These are phyloP conservation scores for Oncopodura yosiiana DNA, from an alignment of 1,140 invertebrate species.

Conservation along the genomic window DNA sequence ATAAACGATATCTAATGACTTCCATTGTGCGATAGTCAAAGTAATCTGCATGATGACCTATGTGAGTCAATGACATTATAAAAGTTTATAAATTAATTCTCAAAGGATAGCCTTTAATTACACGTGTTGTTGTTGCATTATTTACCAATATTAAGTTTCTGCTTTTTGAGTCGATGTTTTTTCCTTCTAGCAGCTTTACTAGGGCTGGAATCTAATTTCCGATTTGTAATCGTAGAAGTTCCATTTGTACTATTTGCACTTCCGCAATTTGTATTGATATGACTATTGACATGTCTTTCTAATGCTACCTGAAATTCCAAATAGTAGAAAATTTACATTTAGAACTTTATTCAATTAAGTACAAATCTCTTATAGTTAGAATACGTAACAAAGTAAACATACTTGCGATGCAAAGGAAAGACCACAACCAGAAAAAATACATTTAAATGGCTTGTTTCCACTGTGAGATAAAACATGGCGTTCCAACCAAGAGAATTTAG, in stretches of 20 bases:
- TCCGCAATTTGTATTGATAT: constrained; percentile 56
- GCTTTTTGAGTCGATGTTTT: constrained; percentile 59
- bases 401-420: constrained; percentile 85
- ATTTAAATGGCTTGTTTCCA: constrained; percentile 87
- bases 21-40: constrained; percentile 34
- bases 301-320: constrained; percentile 57
- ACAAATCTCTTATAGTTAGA: neutral
- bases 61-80: too few relatives aligned
- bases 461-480: constrained; percentile 82
- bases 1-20: constrained; percentile 32
- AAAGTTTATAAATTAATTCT: too few relatives aligned
- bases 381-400: constrained; percentile 28
- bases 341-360: neutral
- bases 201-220: constrained; percentile 53
- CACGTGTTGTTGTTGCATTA: too few relatives aligned
- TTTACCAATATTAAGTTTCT: constrained; percentile 48
- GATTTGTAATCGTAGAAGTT: constrained; percentile 41
- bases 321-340: neutral
- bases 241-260: constrained; percentile 26
- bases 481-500: constrained; percentile 83
- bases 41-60: constrained; percentile 32
- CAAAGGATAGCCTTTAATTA: too few relatives aligned
- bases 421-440: constrained; percentile 87
- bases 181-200: constrained; percentile 71
- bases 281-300: constrained; percentile 85